Conservation (phyloP, 2,113 vertebrate species). For the Hippocampus abdominalis region DNA sequence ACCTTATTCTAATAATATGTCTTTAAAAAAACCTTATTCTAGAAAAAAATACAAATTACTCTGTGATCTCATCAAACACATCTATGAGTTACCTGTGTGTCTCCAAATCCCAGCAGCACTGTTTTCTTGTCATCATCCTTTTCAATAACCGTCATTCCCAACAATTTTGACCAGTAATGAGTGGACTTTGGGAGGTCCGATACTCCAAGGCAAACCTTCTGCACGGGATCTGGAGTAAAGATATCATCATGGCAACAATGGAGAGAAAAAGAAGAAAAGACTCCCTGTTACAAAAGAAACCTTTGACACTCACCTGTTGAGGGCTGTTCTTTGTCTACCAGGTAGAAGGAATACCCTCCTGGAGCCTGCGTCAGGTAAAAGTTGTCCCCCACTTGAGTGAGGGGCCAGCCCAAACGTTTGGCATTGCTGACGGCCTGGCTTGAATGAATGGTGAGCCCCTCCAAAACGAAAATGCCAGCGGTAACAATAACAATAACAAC, state of each 20-base stretch:
- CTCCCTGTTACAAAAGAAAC: not conserved
- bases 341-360: conserved; percentile 88
- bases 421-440: conserved; percentile 86
- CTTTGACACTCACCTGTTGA: conserved; percentile 69
- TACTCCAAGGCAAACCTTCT: conserved; percentile 88
- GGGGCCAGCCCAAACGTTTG: conserved; percentile 82
- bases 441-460: conserved; percentile 90
- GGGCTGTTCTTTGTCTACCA: conserved; percentile 78
- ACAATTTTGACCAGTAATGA: conserved; percentile 82
- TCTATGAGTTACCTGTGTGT: conserved; percentile 78
- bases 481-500: not conserved
- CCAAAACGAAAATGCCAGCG: not conserved
- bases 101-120: conserved; percentile 81
- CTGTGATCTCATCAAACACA: not conserved
- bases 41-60: not conserved
- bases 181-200: conserved; percentile 83
- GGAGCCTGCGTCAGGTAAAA: conserved; percentile 84
- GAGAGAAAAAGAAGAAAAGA: not conserved
- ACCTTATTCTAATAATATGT: not conserved
- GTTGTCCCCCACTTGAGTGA: conserved; percentile 74
- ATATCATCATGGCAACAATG: not conserved
- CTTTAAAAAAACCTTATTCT: not conserved
- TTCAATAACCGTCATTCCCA: conserved; percentile 88
- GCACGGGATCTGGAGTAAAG: conserved; percentile 80
- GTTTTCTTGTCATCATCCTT: conserved; percentile 79